Percentiles rank a stretch among this genome's conserved stretches.
Evolutionary conservation across 2,797 vertebrate species (phyloP).

Genomic region (Crenichthys baileyi): DNA sequence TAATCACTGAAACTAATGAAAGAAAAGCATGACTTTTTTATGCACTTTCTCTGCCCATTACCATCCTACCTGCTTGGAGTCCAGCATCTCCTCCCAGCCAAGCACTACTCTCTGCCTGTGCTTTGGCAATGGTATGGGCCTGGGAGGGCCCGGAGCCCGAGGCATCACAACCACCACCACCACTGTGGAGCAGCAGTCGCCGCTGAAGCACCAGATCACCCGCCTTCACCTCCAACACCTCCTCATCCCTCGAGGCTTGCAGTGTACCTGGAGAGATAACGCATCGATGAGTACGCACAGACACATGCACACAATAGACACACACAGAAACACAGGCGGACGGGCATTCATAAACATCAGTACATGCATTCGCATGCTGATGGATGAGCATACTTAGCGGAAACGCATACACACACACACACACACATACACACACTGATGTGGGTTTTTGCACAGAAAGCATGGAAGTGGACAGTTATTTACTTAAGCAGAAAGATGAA

Average conservation of each 20-base stretch:
- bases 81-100: constrained; percentile 50
- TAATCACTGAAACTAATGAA: constrained; percentile 26
- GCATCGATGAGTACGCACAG: constrained; percentile 64
- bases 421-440: background rate
- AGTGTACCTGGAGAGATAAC: constrained; percentile 75
- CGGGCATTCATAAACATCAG: constrained; percentile 31
- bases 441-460: background rate
- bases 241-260: constrained; percentile 72
- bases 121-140: constrained; percentile 58
- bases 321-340: constrained; percentile 19
- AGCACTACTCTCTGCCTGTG: constrained; percentile 53
- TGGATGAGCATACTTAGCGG: constrained; percentile 52
- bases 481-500: background rate
- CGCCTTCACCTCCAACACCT: constrained; percentile 79
- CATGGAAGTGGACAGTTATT: background rate
- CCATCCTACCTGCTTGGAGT: constrained; percentile 60
- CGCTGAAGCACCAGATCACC: constrained; percentile 73
- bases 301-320: constrained; percentile 30
- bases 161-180: constrained; percentile 61
- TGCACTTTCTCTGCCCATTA: constrained; percentile 64
- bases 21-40: constrained; percentile 67
- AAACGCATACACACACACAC: constrained; percentile 26
- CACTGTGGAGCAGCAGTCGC: constrained; percentile 71
- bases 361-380: constrained; percentile 37
- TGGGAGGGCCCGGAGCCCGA: constrained; percentile 68